These are phyloP conservation scores for Frieseomelitta varia DNA, from an alignment of 1,140 invertebrate genomes.

Conservation along the genomic window DNA sequence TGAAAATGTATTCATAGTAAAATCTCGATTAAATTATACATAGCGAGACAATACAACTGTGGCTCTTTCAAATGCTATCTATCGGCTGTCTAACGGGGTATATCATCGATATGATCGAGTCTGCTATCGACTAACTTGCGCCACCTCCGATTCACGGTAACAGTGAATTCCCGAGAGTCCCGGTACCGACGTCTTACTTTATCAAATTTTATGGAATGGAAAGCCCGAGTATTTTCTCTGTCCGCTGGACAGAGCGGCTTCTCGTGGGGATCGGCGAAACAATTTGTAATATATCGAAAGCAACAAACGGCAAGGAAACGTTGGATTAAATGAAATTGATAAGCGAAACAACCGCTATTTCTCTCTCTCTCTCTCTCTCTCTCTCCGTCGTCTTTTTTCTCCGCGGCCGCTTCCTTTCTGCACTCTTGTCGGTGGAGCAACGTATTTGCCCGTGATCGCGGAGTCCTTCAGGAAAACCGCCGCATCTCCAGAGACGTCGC, in stretches of 20 bases:
- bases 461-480: not conserved
- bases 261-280: constrained; percentile 27
- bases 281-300: constrained; percentile 48
- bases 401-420: not conserved
- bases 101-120: not conserved
- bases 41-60: not conserved
- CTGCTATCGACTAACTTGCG: constrained; percentile 2
- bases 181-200: constrained; percentile 32
- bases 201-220: constrained; percentile 56
- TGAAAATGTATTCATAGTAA: not conserved
- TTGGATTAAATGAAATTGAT: constrained; percentile 52
- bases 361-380: too few relatives aligned
- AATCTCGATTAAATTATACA: not conserved
- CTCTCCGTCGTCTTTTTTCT: not conserved
- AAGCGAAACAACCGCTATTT: not conserved
- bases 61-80: not conserved
- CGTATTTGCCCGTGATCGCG: not conserved
- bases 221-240: constrained; percentile 38
- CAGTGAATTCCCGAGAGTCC: not conserved
- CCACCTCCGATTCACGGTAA: not conserved
- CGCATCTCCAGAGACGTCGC: constrained; percentile 21
- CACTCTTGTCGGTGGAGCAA: not conserved
- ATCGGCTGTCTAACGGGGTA: too few relatives aligned
- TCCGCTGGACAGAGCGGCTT: not conserved
- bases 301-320: constrained; percentile 28